Percentiles rank a stretch among this genome's conserved stretches.
Evolutionary conservation across 2,888 invertebrate species (phyloP).

Genomic region (Maniola hyperantus): DNA sequence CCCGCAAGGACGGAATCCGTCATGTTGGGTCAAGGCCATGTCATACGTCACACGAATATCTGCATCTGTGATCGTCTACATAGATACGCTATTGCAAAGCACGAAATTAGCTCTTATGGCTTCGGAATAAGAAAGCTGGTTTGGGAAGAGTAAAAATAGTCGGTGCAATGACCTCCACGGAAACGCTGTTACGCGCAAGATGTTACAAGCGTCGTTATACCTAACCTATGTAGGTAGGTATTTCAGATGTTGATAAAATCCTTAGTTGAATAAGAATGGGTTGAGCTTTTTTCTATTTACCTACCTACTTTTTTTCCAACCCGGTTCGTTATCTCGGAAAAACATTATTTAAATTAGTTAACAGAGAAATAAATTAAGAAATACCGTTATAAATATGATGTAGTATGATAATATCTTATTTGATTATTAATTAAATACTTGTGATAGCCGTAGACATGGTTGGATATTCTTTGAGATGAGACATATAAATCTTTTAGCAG

Average conservation of each 20-base stretch:
- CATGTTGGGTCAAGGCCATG: slow-evolving; percentile 77
- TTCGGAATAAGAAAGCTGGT: slow-evolving; percentile 51
- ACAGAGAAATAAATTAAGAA: no score
- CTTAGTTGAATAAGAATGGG: slow-evolving; percentile 22
- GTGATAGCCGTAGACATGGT: not conserved
- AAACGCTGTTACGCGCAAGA: slow-evolving; percentile 51
- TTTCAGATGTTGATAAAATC: slow-evolving; percentile 63
- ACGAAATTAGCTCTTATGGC: slow-evolving; percentile 61
- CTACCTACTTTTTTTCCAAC: no score
- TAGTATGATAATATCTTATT: no score
- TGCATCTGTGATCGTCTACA: slow-evolving; percentile 78
- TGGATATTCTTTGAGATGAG: slow-evolving; percentile 19
- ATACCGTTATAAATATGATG: no score
- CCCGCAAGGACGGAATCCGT: slow-evolving; percentile 80
- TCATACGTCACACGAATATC: slow-evolving; percentile 71
- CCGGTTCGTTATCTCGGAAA: no score
- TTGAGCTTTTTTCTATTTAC: no score
- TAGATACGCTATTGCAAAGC: slow-evolving; percentile 58
- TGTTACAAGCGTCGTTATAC: slow-evolving; percentile 63
- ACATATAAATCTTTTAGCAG: slow-evolving; percentile 31
- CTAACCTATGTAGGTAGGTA: slow-evolving; percentile 42
- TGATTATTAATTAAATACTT: not conserved
- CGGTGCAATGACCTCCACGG: slow-evolving; percentile 71
- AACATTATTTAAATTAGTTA: no score
- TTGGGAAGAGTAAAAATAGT: slow-evolving; percentile 55